Evolutionary conservation across 2,888 invertebrate species (phyloP).

Genomic region (Nycteola revayana): DNA sequence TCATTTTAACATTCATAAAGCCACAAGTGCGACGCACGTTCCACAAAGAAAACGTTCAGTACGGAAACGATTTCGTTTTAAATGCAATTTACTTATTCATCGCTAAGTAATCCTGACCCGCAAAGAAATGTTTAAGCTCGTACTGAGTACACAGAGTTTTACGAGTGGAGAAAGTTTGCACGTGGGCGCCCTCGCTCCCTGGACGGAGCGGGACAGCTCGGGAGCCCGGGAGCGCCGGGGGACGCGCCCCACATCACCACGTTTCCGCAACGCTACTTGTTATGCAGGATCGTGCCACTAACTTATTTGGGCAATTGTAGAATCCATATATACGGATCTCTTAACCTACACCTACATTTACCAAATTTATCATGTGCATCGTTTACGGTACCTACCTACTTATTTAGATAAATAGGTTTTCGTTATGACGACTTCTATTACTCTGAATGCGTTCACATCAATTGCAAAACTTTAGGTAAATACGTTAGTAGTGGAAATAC

Average conservation of each 20-base stretch:
- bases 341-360: constrained; percentile 23
- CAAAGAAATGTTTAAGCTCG: constrained; percentile 52
- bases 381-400: too few relatives aligned
- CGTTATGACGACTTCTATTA: too few relatives aligned
- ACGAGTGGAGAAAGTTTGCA: constrained; percentile 50
- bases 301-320: constrained; percentile 40
- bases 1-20: constrained; percentile 52
- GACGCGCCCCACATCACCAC: constrained; percentile 28
- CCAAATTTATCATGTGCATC: too few relatives aligned
- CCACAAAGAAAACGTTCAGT: constrained; percentile 33
- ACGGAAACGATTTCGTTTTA: constrained; percentile 42
- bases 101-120: constrained; percentile 46
- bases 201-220: constrained; percentile 34
- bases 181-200: constrained; percentile 38
- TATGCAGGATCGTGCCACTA: constrained; percentile 38
- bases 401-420: too few relatives aligned
- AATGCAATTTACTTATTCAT: constrained; percentile 57
- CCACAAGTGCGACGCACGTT: constrained; percentile 23
- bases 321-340: constrained; percentile 24
- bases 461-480: too few relatives aligned
- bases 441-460: too few relatives aligned
- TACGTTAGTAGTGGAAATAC: too few relatives aligned
- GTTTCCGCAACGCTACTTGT: constrained; percentile 32
- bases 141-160: constrained; percentile 49
- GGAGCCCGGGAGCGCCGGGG: constrained; percentile 13